Evolutionary conservation across 2,888 invertebrate genomes (phyloP).

Genomic region (Escarpia spicata): DNA sequence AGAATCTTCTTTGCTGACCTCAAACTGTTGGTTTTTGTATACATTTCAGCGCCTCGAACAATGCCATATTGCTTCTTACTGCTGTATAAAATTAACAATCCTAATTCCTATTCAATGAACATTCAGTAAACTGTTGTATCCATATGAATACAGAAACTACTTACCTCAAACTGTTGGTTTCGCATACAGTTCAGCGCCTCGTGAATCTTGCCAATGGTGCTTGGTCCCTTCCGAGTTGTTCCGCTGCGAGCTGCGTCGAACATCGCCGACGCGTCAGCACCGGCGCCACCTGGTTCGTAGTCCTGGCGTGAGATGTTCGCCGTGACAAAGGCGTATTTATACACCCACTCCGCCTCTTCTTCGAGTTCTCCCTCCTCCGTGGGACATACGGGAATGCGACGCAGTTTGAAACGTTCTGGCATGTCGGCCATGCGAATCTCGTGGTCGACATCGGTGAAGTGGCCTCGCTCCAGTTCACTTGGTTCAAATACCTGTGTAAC

Average conservation of each 20-base stretch:
- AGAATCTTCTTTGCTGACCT: too few relatives aligned
- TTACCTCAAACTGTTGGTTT: slow-evolving; percentile 86
- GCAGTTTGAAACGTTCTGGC: slow-evolving; percentile 75
- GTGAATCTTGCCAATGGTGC: slow-evolving; percentile 78
- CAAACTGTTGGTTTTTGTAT: too few relatives aligned
- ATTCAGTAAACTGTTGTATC: not conserved
- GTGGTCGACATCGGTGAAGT: slow-evolving; percentile 92
- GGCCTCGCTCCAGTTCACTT: slow-evolving; percentile 93
- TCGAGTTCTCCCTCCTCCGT: slow-evolving; percentile 78
- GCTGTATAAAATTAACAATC: too few relatives aligned
- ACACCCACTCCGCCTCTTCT: slow-evolving; percentile 97
- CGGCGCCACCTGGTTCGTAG: not conserved
- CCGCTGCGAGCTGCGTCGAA: not conserved
- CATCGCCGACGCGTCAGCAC: not conserved
- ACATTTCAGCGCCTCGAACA: too few relatives aligned
- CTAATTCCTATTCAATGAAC: too few relatives aligned
- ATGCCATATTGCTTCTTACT: too few relatives aligned
- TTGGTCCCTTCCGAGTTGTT: slow-evolving; percentile 46
- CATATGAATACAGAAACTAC: slow-evolving; percentile 17
- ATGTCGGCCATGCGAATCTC: slow-evolving; percentile 73
- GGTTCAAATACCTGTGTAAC: slow-evolving; percentile 90
- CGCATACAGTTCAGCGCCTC: slow-evolving; percentile 95
- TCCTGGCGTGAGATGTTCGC: slow-evolving; percentile 24
- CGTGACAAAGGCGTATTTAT: slow-evolving; percentile 67
- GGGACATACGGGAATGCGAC: slow-evolving; percentile 85